Percentiles rank a stretch among this genome's conserved stretches.
These are phyloP conservation scores for Agelastica alni DNA, from an alignment of 2,888 invertebrate genomes.

Conservation along the genomic window DNA sequence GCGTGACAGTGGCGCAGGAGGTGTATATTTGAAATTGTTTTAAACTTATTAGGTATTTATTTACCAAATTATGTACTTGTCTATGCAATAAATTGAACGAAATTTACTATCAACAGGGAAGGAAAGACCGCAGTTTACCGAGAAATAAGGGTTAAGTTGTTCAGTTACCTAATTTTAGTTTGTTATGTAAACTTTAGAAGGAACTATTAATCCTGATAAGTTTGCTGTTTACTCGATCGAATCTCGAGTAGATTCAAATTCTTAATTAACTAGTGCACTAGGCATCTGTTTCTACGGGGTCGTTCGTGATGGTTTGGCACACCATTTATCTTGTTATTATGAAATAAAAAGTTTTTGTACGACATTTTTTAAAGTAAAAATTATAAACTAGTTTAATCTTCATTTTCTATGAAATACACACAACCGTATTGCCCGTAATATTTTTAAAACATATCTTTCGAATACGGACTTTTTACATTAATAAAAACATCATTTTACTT, in stretches of 20 bases:
- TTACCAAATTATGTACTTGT: neutral
- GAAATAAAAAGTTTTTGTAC: too few species aligned
- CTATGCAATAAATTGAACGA: neutral
- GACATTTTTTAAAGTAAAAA: too few species aligned
- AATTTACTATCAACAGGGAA: slow-evolving; percentile 3
- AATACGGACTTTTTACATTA: too few species aligned
- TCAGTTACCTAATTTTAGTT: slow-evolving; percentile 5
- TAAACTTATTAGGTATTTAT: neutral
- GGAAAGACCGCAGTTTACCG: neutral
- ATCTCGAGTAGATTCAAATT: neutral
- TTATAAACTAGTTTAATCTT: too few species aligned
- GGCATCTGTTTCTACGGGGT: neutral
- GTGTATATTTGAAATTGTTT: neutral
- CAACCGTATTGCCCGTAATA: too few species aligned
- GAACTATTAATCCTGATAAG: slow-evolving; percentile 4
- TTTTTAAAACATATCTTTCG: too few species aligned
- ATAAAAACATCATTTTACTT: too few species aligned
- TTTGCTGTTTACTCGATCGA: slow-evolving; percentile 2
- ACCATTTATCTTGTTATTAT: too few species aligned
- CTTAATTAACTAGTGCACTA: neutral
- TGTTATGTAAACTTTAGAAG: neutral
- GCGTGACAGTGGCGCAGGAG: too few species aligned
- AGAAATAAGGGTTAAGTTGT: slow-evolving; percentile 1
- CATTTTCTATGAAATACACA: too few species aligned
- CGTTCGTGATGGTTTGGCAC: slow-evolving; percentile 9